Conservation (phyloP, 2,113 vertebrate genomes). For the Promerops cafer region DNA sequence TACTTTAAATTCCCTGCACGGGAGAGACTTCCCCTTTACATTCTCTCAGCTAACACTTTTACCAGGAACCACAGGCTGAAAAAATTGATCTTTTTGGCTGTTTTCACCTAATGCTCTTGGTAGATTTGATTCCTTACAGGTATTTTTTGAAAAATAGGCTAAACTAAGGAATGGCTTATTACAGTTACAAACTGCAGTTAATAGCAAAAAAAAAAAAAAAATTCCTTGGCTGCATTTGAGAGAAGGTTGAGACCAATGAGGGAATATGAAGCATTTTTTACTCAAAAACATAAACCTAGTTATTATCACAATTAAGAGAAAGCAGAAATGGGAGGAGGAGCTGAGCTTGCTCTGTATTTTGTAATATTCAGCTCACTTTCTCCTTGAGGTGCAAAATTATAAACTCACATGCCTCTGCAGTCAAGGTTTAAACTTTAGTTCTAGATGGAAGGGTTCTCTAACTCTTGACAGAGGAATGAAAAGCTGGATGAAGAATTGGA, state of each 20-base stretch:
- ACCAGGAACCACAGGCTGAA: constrained; percentile 55
- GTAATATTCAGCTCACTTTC: constrained; percentile 15
- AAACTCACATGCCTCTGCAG: constrained; percentile 59
- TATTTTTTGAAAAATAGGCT: constrained; percentile 1
- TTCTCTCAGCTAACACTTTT: constrained; percentile 50
- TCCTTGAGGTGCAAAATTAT: constrained; percentile 30
- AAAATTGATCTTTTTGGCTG: constrained; percentile 62
- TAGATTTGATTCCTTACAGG: constrained; percentile 55
- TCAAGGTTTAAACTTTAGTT: constrained; percentile 74
- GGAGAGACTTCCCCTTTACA: constrained; percentile 49
- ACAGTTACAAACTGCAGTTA: neutral
- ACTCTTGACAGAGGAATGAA: constrained; percentile 71
- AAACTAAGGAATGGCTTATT: constrained; percentile 4
- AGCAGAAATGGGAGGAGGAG: accelerated
- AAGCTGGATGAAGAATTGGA: constrained; percentile 65
- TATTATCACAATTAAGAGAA: neutral
- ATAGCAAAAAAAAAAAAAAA: neutral
- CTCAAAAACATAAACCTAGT: neutral
- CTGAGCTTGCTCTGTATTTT: neutral
- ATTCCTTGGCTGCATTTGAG: neutral
- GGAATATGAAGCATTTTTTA: neutral
- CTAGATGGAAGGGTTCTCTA: constrained; percentile 60
- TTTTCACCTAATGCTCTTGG: constrained; percentile 56
- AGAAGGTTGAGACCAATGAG: neutral
- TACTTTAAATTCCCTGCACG: constrained; percentile 57